phyloP scores from a whole-genome alignment of 2,888 invertebrate genomes.

The Lissocephala sabroskyi region DNA sequence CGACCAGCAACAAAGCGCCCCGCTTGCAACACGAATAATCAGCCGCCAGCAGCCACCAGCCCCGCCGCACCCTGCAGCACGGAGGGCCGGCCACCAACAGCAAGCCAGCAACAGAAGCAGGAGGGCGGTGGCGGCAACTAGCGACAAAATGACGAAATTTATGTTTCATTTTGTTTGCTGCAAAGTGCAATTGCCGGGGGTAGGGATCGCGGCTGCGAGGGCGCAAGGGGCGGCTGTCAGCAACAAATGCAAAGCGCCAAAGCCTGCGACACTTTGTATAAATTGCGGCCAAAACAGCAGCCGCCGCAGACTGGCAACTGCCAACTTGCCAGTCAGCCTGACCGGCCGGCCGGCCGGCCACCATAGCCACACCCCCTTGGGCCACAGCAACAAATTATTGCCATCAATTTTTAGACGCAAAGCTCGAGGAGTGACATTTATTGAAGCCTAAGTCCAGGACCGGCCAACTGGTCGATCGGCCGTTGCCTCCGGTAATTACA shows the following conservation, averaged over 20 bases:
- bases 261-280: constrained; percentile 67
- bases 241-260: constrained; percentile 68
- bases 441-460: constrained; percentile 54
- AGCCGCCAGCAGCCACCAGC: too few species aligned
- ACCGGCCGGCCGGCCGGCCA: constrained; percentile 13
- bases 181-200: constrained; percentile 42
- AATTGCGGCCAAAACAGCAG: constrained; percentile 65
- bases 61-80: too few species aligned
- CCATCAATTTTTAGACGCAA: constrained; percentile 65
- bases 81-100: too few species aligned
- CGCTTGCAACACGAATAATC: too few species aligned
- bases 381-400: constrained; percentile 63
- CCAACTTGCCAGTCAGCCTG: constrained; percentile 4
- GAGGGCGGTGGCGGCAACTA: too few species aligned
- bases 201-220: constrained; percentile 9
- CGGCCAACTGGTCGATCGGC: constrained; percentile 22
- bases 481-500: too few species aligned
- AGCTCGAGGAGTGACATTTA: constrained; percentile 66
- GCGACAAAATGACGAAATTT: constrained; percentile 64
- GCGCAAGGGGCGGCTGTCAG: constrained; percentile 51
- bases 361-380: constrained; percentile 49
- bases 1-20: too few species aligned
- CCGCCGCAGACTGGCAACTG: constrained; percentile 31
- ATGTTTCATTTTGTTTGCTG: constrained; percentile 44
- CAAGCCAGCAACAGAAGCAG: too few species aligned